Base-by-base conservation (phyloP, 1,140 invertebrate genomes). In the Coptotermes formosanus region DNA sequence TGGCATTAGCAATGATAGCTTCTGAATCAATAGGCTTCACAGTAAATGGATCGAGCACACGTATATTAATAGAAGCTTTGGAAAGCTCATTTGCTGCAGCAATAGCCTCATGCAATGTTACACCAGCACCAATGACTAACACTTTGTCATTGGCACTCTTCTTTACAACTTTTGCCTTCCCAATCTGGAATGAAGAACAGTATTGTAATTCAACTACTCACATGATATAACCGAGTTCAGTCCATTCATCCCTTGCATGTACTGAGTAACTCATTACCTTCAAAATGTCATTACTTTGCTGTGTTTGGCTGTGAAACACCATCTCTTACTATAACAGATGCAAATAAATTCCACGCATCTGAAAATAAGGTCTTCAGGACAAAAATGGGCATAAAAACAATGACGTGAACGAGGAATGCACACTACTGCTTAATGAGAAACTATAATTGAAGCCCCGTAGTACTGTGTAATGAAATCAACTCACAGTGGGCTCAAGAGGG, bases 31-130 rank as follows among this genome's bases (percentile, higher is more conserved):
- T 92, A 0, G 99, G 99, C 92, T 99, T 99, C 85, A 99, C 93
- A 6, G 98, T 99, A 91, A 99, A 99, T 1, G 95, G 96, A 93
- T 99, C 98, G 89, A 99, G 90, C 16, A 99, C 95, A 75, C 98
- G 92, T 3, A 95, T 93, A 86, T 94, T 92, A 81, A 98, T 92
- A 30, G 95, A 95, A 88, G 89, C 88, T 85, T 95, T 93, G 82
- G 92, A 94, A 82, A 99, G 92, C 86, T 93, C 91, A 55, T 97
- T 94, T 3, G 97, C 96, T 59, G 99, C 98, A 84, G 94, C 94
- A 16, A 99, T 85, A 25, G 97, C 97, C 91, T 99, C 98, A 89
- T 97, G 95, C 52, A 99, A 91, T 21, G 99, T 99, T 1, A 99
- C 95, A 86, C 98, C 98, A 64, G 96, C 97, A 43, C 97, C 97